These are phyloP conservation scores for Muscidifurax raptorellus DNA, from an alignment of 1,140 invertebrate species.

Conservation along the genomic window DNA sequence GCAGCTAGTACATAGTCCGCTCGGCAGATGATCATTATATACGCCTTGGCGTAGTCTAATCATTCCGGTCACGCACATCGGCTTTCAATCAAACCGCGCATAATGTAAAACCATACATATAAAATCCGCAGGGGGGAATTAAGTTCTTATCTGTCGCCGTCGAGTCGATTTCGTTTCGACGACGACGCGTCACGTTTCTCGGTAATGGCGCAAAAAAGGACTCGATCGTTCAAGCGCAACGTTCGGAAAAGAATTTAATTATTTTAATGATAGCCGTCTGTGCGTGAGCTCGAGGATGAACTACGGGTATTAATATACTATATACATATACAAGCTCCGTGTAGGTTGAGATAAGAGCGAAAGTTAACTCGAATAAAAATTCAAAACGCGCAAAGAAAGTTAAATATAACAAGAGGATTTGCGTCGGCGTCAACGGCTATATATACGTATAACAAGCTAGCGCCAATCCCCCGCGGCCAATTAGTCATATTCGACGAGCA, in stretches of 20 bases:
- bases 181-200: conserved; percentile 37
- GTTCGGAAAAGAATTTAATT: neutral
- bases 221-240: neutral
- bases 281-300: neutral
- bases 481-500: neutral
- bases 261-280: conserved; percentile 29
- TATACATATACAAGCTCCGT: neutral
- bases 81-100: conserved; percentile 43
- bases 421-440: neutral
- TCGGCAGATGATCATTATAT: conserved; percentile 18
- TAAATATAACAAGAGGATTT: neutral
- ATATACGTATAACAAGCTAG: neutral
- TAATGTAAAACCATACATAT: conserved; percentile 40
- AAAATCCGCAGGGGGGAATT: conserved; percentile 35
- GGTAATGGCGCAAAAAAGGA: conserved; percentile 39
- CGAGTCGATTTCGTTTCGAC: conserved; percentile 16
- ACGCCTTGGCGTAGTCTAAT: conserved; percentile 21
- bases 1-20: neutral
- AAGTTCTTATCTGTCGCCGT: conserved; percentile 41
- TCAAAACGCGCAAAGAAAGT: neutral
- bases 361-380: neutral
- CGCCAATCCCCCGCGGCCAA: neutral
- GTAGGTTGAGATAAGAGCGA: conserved; percentile 12
- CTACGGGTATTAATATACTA: neutral
- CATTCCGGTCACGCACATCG: conserved; percentile 43